Evolutionary conservation across 2,797 vertebrate species (phyloP).

Genomic region (Hephaestus fuliginosus): DNA sequence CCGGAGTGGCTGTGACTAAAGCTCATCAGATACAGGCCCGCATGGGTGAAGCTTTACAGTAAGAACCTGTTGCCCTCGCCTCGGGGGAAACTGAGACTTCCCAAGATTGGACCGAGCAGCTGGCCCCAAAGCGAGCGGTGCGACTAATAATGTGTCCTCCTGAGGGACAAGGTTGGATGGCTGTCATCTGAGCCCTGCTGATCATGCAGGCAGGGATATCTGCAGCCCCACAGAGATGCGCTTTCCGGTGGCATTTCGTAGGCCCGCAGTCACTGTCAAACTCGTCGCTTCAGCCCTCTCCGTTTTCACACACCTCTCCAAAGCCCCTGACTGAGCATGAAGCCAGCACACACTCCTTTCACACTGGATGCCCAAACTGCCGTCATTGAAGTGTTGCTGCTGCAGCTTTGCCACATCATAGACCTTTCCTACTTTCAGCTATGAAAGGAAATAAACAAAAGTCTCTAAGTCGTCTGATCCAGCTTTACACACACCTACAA

Average conservation of each 20-base stretch:
- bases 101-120: slow-evolving; percentile 72
- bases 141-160: slow-evolving; percentile 71
- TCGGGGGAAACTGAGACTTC: slow-evolving; percentile 37
- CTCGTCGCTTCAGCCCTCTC: slow-evolving; percentile 53
- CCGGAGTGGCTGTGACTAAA: slow-evolving; percentile 22
- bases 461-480: background rate
- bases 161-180: slow-evolving; percentile 77
- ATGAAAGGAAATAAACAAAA: background rate
- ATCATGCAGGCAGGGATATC: slow-evolving; percentile 73
- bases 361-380: background rate
- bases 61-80: slow-evolving; percentile 46
- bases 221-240: slow-evolving; percentile 58
- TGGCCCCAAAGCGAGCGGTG: slow-evolving; percentile 58
- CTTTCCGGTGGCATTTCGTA: slow-evolving; percentile 70
- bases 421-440: background rate
- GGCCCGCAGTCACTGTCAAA: slow-evolving; percentile 46
- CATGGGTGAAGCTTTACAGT: slow-evolving; percentile 17
- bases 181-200: slow-evolving; percentile 82
- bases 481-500: background rate
- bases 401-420: background rate
- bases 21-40: background rate
- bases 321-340: slow-evolving; percentile 47
- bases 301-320: slow-evolving; percentile 67
- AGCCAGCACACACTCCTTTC: slow-evolving; percentile 13
- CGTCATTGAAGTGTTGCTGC: background rate